Base-by-base conservation (phyloP, 2,113 vertebrate genomes). In the Saccopteryx leptura region DNA sequence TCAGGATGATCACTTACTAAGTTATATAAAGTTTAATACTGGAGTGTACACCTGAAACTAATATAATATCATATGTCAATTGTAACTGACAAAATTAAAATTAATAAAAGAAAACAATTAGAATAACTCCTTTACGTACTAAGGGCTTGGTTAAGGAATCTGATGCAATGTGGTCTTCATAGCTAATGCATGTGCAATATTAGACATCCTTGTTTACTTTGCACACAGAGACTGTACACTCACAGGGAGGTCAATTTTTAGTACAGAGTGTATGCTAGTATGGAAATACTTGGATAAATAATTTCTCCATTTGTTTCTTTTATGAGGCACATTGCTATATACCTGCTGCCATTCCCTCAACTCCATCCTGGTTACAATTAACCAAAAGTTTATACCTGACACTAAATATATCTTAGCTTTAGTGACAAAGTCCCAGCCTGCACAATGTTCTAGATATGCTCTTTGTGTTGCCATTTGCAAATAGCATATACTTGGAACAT, bases 201-300 rank as follows among this genome's bases (percentile, higher is more conserved):
- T 52, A 94, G 48, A 75, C 26, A 96, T 54, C 33, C 72, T 96
- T 96, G 72, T 39, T 97, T 97, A 85, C 85, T 97, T 97, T 96
- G 66, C 76, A 95, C 75, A 85, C 12, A 80, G 46, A 76, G 19
- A 88, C 14, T 78, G 10, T 48, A 63, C 1, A 18, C 31, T 90
- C 56, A 90, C 46, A 95, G 56, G 26, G 65, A 97, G 97, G 95
- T 88, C 21, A 66, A 90, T 97, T 90, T 91, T n/a, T 19, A 4
- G 12, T 19, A 48, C 24, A 31, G 1, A 80, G 60, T 18, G n/a
- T 26, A 69, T 65, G 50, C 21, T 97, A 94, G 95, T 68, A 0
- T 2, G 74, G 56, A 78, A 95, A 74, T 74, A 76, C 46, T 0
- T 0, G 9, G 31, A 56, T 33, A 13, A 83, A 74, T 88, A 66